Evolutionary conservation across 2,797 vertebrate species (phyloP).

Genomic region (Argentina silus): DNA sequence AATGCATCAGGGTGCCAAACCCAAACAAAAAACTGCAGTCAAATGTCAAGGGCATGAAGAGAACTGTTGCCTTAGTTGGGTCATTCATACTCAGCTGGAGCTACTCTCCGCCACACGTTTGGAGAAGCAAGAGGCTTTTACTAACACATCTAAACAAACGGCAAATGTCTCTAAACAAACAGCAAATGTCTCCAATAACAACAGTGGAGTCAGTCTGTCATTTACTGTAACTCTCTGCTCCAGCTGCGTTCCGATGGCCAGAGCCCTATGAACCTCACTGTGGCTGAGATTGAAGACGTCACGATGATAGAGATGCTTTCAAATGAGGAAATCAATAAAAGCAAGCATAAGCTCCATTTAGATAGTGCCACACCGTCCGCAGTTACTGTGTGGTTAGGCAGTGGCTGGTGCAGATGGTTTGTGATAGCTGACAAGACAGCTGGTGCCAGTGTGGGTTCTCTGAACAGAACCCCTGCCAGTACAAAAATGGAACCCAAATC

Average conservation of each 20-base stretch:
- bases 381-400: constrained; percentile 21
- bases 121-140: no score
- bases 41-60: no score
- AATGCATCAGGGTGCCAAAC: no score
- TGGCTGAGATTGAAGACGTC: constrained; percentile 57
- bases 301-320: constrained; percentile 65
- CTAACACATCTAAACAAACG: constrained; percentile 14
- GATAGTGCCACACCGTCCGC: constrained; percentile 49
- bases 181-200: constrained; percentile 23
- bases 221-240: constrained; percentile 30
- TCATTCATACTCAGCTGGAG: neutral
- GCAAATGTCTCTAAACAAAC: constrained; percentile 47
- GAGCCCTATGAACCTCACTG: constrained; percentile 34
- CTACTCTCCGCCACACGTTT: constrained; percentile 25
- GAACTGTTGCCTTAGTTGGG: no score
- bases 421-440: constrained; percentile 57
- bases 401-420: constrained; percentile 60
- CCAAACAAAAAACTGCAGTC: no score
- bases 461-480: constrained; percentile 59
- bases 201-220: constrained; percentile 36
- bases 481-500: constrained; percentile 70
- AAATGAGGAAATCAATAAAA: constrained; percentile 69
- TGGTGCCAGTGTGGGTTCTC: constrained; percentile 48
- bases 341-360: constrained; percentile 39
- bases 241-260: constrained; percentile 54